Conservation (phyloP, 1,140 invertebrate species). For the Camponotus pennsylvanicus region DNA sequence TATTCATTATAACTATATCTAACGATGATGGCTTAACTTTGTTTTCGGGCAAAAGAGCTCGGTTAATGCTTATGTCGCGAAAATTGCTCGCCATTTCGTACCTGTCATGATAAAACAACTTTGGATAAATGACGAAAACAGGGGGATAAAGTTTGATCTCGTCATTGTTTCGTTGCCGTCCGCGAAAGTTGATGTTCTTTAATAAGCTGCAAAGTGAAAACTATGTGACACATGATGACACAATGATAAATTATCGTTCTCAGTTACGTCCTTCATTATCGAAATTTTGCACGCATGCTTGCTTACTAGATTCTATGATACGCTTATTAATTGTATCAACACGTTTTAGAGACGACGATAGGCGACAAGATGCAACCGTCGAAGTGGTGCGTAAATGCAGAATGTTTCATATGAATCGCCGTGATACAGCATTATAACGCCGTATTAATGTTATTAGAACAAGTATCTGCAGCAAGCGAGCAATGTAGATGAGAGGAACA, state of each 20-base stretch:
- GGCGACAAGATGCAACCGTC: background rate
- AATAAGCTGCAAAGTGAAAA: constrained; percentile 41
- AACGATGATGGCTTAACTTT: background rate
- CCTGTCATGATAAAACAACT: constrained; percentile 1
- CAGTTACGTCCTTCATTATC: constrained; percentile 40
- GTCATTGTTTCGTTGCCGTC: constrained; percentile 26
- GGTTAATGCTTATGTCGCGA: constrained; percentile 11
- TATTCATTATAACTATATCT: background rate
- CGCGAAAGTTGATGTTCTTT: constrained; percentile 45
- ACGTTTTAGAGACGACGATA: background rate
- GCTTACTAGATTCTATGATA: constrained; percentile 19
- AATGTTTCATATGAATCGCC: background rate
- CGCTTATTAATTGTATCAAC: constrained; percentile 41
- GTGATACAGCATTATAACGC: background rate
- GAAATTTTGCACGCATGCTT: constrained; percentile 56
- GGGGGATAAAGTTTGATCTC: constrained; percentile 30
- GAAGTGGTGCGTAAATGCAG: background rate
- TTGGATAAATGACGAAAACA: constrained; percentile 6
- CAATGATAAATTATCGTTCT: constrained; percentile 47
- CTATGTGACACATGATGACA: constrained; percentile 5
- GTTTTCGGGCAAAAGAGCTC: background rate
- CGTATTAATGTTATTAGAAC: constrained; percentile 1
- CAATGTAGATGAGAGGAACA: background rate
- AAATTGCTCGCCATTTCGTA: constrained; percentile 12
- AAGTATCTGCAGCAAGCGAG: background rate